Evolutionary conservation across 1,140 invertebrate genomes (phyloP).

Genomic region (Vollenhovia emeryi): DNA sequence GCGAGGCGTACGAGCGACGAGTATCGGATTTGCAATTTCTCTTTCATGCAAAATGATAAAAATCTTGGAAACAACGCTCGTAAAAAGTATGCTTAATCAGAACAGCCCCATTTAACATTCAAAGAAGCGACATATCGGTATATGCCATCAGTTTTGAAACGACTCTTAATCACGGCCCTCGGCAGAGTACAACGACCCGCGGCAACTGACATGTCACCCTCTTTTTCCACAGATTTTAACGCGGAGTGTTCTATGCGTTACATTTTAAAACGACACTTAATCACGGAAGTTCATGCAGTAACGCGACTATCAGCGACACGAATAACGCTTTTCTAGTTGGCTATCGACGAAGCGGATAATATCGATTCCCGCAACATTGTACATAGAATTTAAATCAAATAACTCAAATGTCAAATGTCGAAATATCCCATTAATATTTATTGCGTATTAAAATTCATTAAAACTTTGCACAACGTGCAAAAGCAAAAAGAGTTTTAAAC

Average conservation of each 20-base stretch:
- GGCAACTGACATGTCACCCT: conserved; percentile 42
- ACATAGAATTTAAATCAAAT: conserved; percentile 25
- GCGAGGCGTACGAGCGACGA: neutral
- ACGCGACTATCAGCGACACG: conserved; percentile 24
- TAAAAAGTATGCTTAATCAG: conserved; percentile 71
- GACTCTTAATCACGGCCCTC: conserved; percentile 66
- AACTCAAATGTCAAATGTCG: conserved; percentile 10
- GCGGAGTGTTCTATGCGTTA: conserved; percentile 55
- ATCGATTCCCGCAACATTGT: conserved; percentile 36
- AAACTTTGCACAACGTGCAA: neutral
- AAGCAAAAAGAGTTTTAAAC: neutral
- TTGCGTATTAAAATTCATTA: neutral
- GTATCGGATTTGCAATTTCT: conserved; percentile 39
- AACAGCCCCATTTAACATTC: conserved; percentile 63
- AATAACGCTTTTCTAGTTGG: conserved; percentile 42
- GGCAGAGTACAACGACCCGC: conserved; percentile 54
- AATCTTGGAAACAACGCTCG: conserved; percentile 46
- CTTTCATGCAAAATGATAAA: conserved; percentile 49
- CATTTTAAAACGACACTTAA: conserved; percentile 63
- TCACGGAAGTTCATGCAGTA: conserved; percentile 47
- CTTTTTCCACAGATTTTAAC: conserved; percentile 53
- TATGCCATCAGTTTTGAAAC: conserved; percentile 62
- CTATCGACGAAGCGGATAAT: conserved; percentile 47
- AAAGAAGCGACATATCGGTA: conserved; percentile 60
- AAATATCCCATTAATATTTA: neutral